Evolutionary conservation across 64 coral and sea anemone genomes (phyloP).

Genomic region (Montipora capricornis): DNA sequence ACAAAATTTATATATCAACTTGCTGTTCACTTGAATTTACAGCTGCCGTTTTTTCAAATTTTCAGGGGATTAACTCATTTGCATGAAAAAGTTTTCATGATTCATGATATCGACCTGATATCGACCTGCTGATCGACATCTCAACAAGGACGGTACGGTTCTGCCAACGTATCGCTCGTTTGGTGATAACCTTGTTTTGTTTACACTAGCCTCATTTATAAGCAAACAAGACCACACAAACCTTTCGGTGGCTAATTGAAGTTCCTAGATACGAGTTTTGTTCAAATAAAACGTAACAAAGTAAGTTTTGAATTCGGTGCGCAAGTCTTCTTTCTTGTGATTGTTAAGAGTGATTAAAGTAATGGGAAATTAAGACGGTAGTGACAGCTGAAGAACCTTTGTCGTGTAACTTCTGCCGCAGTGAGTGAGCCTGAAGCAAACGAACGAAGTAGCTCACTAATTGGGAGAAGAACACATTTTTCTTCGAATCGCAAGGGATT

Average conservation of each 20-base stretch:
- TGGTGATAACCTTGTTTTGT: no score
- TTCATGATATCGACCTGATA: neutral
- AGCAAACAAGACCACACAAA: neutral
- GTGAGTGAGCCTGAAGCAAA: no score
- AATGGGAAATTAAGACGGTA: no score
- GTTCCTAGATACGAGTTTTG: neutral
- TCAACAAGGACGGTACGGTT: neutral
- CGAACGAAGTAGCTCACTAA: no score
- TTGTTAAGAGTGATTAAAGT: neutral
- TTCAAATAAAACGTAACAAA: neutral
- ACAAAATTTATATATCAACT: no score
- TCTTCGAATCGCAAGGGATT: no score
- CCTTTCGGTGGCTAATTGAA: neutral
- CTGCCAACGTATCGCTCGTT: neutral
- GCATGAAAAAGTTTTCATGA: slow-evolving; percentile 3
- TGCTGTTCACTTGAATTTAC: neutral
- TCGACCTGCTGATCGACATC: neutral
- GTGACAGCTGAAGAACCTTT: no score
- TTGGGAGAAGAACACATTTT: no score
- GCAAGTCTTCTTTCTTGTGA: neutral
- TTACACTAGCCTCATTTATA: neutral
- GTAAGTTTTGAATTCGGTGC: no score
- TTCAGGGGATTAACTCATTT: neutral
- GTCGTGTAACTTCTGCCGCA: no score
- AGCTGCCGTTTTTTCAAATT: neutral